Evolutionary conservation across 2,888 invertebrate species (phyloP).

Genomic region (Parnassius glacialis): DNA sequence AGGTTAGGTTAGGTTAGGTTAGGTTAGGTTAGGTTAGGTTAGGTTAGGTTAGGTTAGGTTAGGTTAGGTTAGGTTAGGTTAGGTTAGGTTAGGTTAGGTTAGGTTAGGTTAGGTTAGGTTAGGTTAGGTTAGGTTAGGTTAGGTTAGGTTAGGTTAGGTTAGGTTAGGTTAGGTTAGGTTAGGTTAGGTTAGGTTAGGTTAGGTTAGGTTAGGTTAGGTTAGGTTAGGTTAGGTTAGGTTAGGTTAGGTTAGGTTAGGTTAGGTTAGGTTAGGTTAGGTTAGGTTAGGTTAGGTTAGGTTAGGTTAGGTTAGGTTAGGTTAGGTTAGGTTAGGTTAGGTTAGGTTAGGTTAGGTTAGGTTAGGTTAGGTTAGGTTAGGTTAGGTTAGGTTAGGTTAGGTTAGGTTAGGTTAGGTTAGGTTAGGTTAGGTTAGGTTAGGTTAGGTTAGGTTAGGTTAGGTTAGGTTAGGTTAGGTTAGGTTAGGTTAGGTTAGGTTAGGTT

Average conservation of each 20-base stretch:
- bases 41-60: too few species aligned
- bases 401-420: conserved; percentile 26
- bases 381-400: conserved; percentile 27
- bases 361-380: conserved; percentile 27
- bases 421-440: conserved; percentile 25
- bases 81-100: too few species aligned
- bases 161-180: too few species aligned
- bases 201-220: conserved; percentile 11
- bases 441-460: conserved; percentile 27
- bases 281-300: conserved; percentile 21
- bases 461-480: conserved; percentile 18
- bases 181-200: neutral
- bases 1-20: too few species aligned
- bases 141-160: too few species aligned
- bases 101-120: too few species aligned
- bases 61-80: too few species aligned
- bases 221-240: neutral
- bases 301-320: conserved; percentile 19
- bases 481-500: conserved; percentile 19
- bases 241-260: conserved; percentile 19
- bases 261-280: conserved; percentile 21
- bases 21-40: too few species aligned
- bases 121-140: too few species aligned
- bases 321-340: conserved; percentile 1
- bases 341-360: conserved; percentile 20